phyloP scores from a whole-genome alignment of 2,888 invertebrate species.

The Lottia scabra region DNA sequence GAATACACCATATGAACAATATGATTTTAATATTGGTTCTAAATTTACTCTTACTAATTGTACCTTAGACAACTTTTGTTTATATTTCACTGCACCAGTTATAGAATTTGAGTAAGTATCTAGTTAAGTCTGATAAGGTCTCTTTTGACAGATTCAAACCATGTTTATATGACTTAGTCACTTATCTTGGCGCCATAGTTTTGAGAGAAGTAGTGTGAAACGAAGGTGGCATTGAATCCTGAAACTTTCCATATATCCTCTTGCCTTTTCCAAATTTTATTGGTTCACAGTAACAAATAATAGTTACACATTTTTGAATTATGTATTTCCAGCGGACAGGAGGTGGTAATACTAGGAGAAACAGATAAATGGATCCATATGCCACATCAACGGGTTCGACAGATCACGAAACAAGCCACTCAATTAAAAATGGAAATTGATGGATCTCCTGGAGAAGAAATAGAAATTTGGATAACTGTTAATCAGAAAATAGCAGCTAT shows the following conservation, averaged over 20 bases:
- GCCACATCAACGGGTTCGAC: constrained; percentile 7
- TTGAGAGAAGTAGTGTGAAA: too few species aligned
- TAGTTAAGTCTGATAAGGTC: neutral
- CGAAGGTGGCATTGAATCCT: neutral
- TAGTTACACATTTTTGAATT: too few species aligned
- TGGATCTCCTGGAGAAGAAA: constrained; percentile 6
- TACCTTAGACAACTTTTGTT: constrained; percentile 18
- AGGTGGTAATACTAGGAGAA: constrained; percentile 16
- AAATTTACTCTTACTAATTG: constrained; percentile 21
- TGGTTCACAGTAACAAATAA: too few species aligned
- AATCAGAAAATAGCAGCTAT: constrained; percentile 9
- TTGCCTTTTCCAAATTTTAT: neutral
- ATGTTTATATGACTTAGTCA: too few species aligned
- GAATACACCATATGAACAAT: constrained; percentile 10
- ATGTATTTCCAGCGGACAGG: constrained; percentile 1
- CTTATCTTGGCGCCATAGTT: too few species aligned
- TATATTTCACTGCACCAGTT: constrained; percentile 24
- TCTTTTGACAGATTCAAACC: too few species aligned
- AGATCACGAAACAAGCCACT: constrained; percentile 10
- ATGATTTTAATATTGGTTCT: constrained; percentile 13
- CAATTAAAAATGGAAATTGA: constrained; percentile 6
- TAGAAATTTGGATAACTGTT: constrained; percentile 19
- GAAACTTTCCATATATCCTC: too few species aligned
- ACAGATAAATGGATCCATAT: constrained; percentile 18
- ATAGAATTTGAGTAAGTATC: constrained; percentile 22